Base-by-base conservation (phyloP, 2,113 vertebrate species). In the Prionailurus viverrinus region DNA sequence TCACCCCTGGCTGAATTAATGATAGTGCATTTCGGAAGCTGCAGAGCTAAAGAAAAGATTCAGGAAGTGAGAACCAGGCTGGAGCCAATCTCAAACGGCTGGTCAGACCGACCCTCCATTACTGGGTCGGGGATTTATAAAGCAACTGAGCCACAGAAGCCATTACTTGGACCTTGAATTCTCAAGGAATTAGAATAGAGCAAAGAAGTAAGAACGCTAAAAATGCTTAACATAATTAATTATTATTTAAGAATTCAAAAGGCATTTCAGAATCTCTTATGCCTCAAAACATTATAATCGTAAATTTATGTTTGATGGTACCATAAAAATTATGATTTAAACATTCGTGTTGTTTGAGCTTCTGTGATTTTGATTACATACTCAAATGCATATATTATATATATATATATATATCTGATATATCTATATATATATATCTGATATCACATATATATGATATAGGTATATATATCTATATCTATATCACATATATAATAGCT, bases 211-310 rank as follows among this genome's bases (percentile, higher is more conserved):
- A 53, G 15, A 76, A 83, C 15, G 8, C 27, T 88, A 83, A 88
- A 85, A 88, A n/a, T 78, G 74, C 45, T 74, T 87, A 91, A 58
- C n/a, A 73, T 73, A 80, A 81, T 31, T 84, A 23, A 82, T 41
- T 23, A 78, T 11, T 78, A 69, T 58, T 81, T 97, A 82, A 96
- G 41, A 66, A 90, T 87, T 96, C n/a, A 94, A 94, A 94, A 79
- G 31, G 65, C 73, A 80, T 86, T 94, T 91, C 33, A 36, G 87
- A 86, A 71, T 80, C 65, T 66, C 45, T 41, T 65, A 79, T 31
- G 29, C 41, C 31, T 80, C 71, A 71, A 94, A 94, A 63, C 3
- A 51, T 76, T 89, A 93, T 73, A 31, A 65, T 80, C 25, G 58
- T 65, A 94, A 48, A 78, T 89, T 63, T 71, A 6, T 48, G 48